A percentile compares a stretch with the other conserved stretches of the same genome.
Evolutionary conservation across 92 coral and sea anemone genomes (phyloP).

Genomic region (Zoanthus sociatus): DNA sequence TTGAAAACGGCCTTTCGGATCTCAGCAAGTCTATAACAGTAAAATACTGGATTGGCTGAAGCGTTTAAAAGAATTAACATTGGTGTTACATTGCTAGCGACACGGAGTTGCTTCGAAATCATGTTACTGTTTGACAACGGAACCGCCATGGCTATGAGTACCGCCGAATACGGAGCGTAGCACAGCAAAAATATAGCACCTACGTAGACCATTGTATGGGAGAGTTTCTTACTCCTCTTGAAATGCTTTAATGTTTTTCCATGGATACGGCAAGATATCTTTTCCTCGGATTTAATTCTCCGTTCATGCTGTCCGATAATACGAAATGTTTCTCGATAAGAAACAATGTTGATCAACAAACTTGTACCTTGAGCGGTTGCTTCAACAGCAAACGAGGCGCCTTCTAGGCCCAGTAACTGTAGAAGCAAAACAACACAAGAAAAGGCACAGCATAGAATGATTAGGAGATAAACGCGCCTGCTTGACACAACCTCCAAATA

Average conservation of each 20-base stretch:
- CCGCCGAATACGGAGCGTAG: conserved; percentile 34
- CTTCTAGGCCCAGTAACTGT: conserved; percentile 11
- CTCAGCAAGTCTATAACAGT: conserved; percentile 39
- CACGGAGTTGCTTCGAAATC: conserved; percentile 37
- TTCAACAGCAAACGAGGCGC: conserved; percentile 27
- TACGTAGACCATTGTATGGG: conserved; percentile 34
- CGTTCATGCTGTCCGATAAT: conserved; percentile 44
- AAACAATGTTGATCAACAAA: conserved; percentile 21
- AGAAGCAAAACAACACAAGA: not conserved
- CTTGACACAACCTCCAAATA: conserved; percentile 27
- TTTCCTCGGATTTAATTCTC: conserved; percentile 32
- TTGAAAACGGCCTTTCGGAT: conserved; percentile 39
- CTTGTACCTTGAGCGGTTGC: conserved; percentile 31
- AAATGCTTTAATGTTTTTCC: conserved; percentile 33
- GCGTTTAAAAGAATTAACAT: conserved; percentile 33
- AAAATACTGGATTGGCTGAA: conserved; percentile 35
- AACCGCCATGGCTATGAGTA: conserved; percentile 41
- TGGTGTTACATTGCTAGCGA: conserved; percentile 40
- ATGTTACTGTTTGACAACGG: conserved; percentile 23
- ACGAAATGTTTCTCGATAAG: conserved; percentile 42
- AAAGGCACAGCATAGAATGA: conserved; percentile 19
- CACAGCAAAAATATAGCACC: conserved; percentile 33
- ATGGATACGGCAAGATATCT: conserved; percentile 27
- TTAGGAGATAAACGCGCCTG: conserved; percentile 15
- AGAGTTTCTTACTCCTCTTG: conserved; percentile 25